Base-by-base conservation (phyloP, 2,113 vertebrate species). In the Eulemur macaco region DNA sequence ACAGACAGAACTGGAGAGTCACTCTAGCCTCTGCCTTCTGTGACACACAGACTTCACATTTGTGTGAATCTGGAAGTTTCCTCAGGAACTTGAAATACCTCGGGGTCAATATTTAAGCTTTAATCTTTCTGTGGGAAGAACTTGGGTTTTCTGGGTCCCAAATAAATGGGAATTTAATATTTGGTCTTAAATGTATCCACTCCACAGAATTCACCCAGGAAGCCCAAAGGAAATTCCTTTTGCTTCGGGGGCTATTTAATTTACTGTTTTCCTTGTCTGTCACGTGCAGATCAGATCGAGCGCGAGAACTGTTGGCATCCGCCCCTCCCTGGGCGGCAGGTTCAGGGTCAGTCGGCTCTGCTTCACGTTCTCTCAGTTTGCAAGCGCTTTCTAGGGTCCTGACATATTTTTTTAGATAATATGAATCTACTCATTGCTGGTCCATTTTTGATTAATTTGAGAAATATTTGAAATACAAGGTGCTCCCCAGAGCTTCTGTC, bases 291-390 rank as follows among this genome's bases (percentile, higher is more conserved):
- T 23, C 47, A n/a, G 12, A n/a, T 17, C 27, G 27, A 5, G 34
- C 80, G 42, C 45, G n/a, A 21, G n/a, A 12, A 14, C 52, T 3
- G 12, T 5, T 3, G 17, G 21, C 23, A 12, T 5, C 1, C 23
- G 37, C 50, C 45, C 66, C 45, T n/a, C 11, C 5, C 23, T 23
- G 25, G 71, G 58, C 8, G n/a, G 56, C 5, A 0, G 21, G 13
- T 0, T 9, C 12, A 0, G 39, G 2, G 21, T 27, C 64, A 0
- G 8, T 1, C 63, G 10, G 0, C 15, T 11, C 39, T 17, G 86
- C 37, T 27, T 56, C 37, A 12, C 29, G 42, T 8, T 5, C 54
- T 18, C 15, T 1, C 12, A 0, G 8, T 18, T 1, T n/a, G 31
- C 50, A 45, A 23, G 58, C 1, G 9, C 34, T 50, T 63, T 37